phyloP scores from a whole-genome alignment of 1,140 invertebrate species.

The Pectinophora gossypiella region DNA sequence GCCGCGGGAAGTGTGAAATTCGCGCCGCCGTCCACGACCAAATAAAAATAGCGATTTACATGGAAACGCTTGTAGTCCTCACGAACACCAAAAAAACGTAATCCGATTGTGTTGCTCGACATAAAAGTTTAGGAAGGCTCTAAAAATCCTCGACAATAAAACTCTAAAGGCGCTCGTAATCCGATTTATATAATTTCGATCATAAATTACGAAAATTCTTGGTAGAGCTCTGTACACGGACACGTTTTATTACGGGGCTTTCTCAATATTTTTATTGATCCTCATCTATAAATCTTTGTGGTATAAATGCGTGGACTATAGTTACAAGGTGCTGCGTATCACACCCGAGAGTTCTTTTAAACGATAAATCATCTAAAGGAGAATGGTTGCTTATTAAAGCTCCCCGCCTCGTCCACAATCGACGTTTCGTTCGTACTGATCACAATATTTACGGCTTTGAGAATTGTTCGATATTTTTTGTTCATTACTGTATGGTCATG shows the following conservation, averaged over 20 bases:
- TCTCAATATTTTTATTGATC: slow-evolving; percentile 39
- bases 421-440: slow-evolving; percentile 22
- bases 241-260: slow-evolving; percentile 26
- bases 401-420: slow-evolving; percentile 17
- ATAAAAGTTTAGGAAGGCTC: neutral
- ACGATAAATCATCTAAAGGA: slow-evolving; percentile 36
- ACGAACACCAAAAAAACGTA: slow-evolving; percentile 21
- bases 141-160: neutral
- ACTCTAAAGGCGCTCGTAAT: slow-evolving; percentile 15
- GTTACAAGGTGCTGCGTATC: slow-evolving; percentile 28
- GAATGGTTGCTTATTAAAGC: slow-evolving; percentile 36
- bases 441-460: slow-evolving; percentile 9
- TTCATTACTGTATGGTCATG: neutral
- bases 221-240: neutral
- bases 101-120: slow-evolving; percentile 9
- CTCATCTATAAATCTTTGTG: slow-evolving; percentile 29
- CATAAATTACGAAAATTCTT: slow-evolving; percentile 18
- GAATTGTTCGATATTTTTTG: neutral
- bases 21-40: slow-evolving; percentile 23
- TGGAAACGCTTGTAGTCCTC: slow-evolving; percentile 6
- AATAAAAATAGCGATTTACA: slow-evolving; percentile 20
- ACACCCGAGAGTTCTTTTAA: slow-evolving; percentile 19
- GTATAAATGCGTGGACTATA: slow-evolving; percentile 28
- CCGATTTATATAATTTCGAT: slow-evolving; percentile 27
- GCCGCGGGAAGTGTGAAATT: slow-evolving; percentile 37